Conservation (phyloP, 2,888 invertebrate genomes). For the Muscina levida region DNA sequence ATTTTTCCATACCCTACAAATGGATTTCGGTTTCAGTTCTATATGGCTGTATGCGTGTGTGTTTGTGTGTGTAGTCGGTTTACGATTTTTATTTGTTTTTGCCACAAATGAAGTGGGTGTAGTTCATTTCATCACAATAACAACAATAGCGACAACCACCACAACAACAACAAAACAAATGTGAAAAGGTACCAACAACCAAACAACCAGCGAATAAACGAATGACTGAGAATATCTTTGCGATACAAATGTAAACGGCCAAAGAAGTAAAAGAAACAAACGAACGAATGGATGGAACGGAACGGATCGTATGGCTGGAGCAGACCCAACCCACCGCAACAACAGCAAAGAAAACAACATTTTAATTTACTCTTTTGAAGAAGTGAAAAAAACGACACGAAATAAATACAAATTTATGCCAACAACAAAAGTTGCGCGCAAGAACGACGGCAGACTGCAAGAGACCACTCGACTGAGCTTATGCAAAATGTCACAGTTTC, state of each 20-base stretch:
- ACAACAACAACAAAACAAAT: slow-evolving; percentile 6
- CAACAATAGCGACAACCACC: too few species aligned
- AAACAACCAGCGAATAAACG: not conserved
- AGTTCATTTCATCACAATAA: slow-evolving; percentile 42
- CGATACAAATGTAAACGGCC: not conserved
- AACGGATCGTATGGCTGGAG: slow-evolving; percentile 45
- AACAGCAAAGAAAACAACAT: slow-evolving; percentile 4
- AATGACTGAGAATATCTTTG: slow-evolving; percentile 26
- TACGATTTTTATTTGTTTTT: slow-evolving; percentile 41
- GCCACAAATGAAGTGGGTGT: slow-evolving; percentile 66
- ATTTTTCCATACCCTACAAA: slow-evolving; percentile 11
- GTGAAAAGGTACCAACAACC: slow-evolving; percentile 10
- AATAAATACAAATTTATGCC: not conserved
- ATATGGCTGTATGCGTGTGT: slow-evolving; percentile 14
- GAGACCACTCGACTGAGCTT: too few species aligned
- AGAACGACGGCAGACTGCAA: too few species aligned
- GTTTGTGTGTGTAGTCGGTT: slow-evolving; percentile 28
- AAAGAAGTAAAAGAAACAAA: slow-evolving; percentile 5
- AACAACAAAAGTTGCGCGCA: too few species aligned
- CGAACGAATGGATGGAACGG: slow-evolving; percentile 19
- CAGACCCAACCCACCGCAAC: slow-evolving; percentile 63
- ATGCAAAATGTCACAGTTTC: too few species aligned
- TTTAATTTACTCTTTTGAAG: slow-evolving; percentile 32
- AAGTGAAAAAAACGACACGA: not conserved
- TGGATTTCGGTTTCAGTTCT: slow-evolving; percentile 31